phyloP scores from a whole-genome alignment of 92 coral and sea anemone species.

The Parazoanthus atlanticus region DNA sequence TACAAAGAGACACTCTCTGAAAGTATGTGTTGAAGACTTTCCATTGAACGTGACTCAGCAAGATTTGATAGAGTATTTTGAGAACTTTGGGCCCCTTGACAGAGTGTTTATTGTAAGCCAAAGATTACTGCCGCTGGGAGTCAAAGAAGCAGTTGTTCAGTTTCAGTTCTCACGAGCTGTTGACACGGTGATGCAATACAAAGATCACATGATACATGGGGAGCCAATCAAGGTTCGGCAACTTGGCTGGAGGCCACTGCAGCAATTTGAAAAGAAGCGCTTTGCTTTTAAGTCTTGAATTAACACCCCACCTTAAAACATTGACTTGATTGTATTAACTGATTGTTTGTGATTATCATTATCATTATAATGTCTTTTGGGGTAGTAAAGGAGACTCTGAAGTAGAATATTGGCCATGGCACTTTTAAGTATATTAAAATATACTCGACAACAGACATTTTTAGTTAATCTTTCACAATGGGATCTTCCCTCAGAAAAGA shows the following conservation, averaged over 20 bases:
- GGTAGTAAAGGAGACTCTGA: too few species aligned
- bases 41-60: conserved; percentile 5
- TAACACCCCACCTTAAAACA: too few species aligned
- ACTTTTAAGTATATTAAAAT: too few species aligned
- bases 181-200: conserved; percentile 14
- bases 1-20: conserved; percentile 30
- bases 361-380: too few species aligned
- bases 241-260: conserved; percentile 45
- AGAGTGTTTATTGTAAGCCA: conserved; percentile 16
- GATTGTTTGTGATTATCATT: not conserved
- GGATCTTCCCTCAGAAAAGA: too few species aligned
- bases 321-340: not conserved
- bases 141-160: conserved; percentile 35
- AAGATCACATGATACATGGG: conserved; percentile 29
- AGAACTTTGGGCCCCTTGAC: conserved; percentile 36
- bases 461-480: too few species aligned
- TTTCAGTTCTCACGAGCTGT: conserved; percentile 36
- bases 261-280: conserved; percentile 1
- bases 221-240: conserved; percentile 32
- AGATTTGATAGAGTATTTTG: conserved; percentile 37
- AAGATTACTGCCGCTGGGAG: conserved; percentile 7
- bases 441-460: too few species aligned
- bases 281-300: not conserved
- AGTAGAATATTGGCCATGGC: too few species aligned
- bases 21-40: conserved; percentile 33